Conservation (phyloP, 2,888 invertebrate species). For the Trichopoda pennipes region DNA sequence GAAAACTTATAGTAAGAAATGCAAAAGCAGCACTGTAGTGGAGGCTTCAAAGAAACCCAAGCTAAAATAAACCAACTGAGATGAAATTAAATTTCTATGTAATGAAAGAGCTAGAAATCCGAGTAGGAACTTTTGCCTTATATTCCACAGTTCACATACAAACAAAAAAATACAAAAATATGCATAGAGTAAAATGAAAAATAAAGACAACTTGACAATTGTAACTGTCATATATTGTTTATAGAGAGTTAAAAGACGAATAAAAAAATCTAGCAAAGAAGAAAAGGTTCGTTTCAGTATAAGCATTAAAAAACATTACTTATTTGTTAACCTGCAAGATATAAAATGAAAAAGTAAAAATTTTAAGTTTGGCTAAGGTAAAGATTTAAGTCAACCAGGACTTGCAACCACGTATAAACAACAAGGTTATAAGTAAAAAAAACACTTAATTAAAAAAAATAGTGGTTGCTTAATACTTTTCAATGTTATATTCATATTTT, state of each 20-base stretch:
- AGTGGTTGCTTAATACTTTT: neutral
- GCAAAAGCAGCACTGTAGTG: too few species aligned
- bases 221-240: conserved; percentile 61
- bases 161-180: neutral
- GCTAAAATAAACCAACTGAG: too few species aligned
- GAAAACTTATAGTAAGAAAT: too few species aligned
- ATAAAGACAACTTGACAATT: conserved; percentile 62
- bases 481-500: too few species aligned
- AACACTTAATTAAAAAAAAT: neutral
- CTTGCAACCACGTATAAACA: neutral
- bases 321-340: conserved; percentile 6
- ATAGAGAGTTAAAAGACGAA: conserved; percentile 41
- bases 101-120: too few species aligned
- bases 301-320: neutral
- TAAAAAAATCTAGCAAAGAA: neutral
- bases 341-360: conserved; percentile 43
- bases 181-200: conserved; percentile 27
- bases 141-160: conserved; percentile 10
- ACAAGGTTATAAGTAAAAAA: neutral
- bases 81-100: too few species aligned
- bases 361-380: conserved; percentile 34
- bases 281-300: neutral
- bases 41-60: too few species aligned
- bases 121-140: neutral
- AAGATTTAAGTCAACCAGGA: conserved; percentile 22